Percentiles rank a stretch among this genome's conserved stretches.
phyloP scores from a whole-genome alignment of 2,113 vertebrate species.

The Sceloporus undulatus region DNA sequence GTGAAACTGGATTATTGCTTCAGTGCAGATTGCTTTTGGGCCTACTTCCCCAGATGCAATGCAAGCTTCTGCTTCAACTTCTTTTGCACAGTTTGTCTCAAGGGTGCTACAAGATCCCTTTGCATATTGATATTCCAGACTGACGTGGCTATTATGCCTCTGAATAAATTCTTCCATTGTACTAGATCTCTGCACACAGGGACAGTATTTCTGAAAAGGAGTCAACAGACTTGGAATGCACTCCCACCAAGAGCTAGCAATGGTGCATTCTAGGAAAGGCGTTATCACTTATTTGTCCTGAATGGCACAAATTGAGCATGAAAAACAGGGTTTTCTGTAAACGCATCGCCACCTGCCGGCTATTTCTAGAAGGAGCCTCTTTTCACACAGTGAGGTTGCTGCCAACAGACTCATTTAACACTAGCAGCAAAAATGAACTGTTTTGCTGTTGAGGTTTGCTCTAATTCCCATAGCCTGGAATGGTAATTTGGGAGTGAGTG shows the following conservation, averaged over 20 bases:
- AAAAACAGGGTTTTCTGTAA: not conserved
- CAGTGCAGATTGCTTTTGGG: too few relatives aligned
- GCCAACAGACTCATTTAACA: not conserved
- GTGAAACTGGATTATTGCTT: too few relatives aligned
- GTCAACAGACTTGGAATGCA: too few relatives aligned
- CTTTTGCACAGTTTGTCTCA: too few relatives aligned
- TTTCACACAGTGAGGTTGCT: not conserved
- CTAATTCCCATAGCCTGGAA: not conserved
- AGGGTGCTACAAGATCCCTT: too few relatives aligned
- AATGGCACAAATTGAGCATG: not conserved
- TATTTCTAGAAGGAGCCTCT: too few relatives aligned
- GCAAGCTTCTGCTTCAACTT: too few relatives aligned
- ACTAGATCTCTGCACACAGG: too few relatives aligned
- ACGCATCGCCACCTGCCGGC: constrained; percentile 8
- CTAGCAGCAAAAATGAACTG: not conserved
- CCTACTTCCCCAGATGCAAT: too few relatives aligned
- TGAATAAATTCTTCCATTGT: too few relatives aligned
- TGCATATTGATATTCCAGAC: too few relatives aligned
- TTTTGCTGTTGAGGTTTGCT: not conserved
- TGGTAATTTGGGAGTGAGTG: not conserved
- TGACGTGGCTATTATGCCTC: too few relatives aligned
- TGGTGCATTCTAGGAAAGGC: not conserved
- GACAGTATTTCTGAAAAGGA: not conserved
- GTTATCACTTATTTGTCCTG: not conserved
- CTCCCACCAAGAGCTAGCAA: not conserved